Conservation (phyloP, 2,888 invertebrate genomes). For the Stomorhina lunata region DNA sequence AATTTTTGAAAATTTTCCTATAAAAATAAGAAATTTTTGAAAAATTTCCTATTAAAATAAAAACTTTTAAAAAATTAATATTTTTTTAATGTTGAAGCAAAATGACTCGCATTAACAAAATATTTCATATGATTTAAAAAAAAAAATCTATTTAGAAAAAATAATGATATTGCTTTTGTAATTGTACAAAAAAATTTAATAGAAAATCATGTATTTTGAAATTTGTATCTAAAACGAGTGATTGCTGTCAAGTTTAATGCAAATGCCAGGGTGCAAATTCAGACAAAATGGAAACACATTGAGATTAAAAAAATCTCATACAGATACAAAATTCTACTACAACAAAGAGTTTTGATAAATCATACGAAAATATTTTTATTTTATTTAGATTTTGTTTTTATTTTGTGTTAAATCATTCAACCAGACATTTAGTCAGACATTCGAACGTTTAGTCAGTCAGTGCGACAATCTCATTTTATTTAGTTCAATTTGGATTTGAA, state of each 20-base stretch:
- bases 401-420: not conserved
- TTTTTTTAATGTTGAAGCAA: too few relatives aligned
- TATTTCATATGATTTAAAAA: too few relatives aligned
- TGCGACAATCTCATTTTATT: not conserved
- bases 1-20: too few relatives aligned
- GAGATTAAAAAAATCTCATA: not conserved
- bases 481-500: not conserved
- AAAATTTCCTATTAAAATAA: too few relatives aligned
- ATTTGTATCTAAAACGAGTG: slow-evolving; percentile 53
- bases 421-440: not conserved
- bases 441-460: not conserved
- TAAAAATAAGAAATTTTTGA: too few relatives aligned
- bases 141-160: too few relatives aligned
- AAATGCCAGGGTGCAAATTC: slow-evolving; percentile 66
- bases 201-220: slow-evolving; percentile 47
- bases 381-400: not conserved
- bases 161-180: not conserved
- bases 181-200: not conserved
- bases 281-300: slow-evolving; percentile 36
- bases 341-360: slow-evolving; percentile 1
- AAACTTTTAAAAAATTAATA: too few relatives aligned
- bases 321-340: not conserved
- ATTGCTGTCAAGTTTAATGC: slow-evolving; percentile 67
- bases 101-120: too few relatives aligned
- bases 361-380: slow-evolving; percentile 1